These are phyloP conservation scores for Erpobdella octoculata DNA, from an alignment of 2,888 invertebrate species.

Conservation along the genomic window DNA sequence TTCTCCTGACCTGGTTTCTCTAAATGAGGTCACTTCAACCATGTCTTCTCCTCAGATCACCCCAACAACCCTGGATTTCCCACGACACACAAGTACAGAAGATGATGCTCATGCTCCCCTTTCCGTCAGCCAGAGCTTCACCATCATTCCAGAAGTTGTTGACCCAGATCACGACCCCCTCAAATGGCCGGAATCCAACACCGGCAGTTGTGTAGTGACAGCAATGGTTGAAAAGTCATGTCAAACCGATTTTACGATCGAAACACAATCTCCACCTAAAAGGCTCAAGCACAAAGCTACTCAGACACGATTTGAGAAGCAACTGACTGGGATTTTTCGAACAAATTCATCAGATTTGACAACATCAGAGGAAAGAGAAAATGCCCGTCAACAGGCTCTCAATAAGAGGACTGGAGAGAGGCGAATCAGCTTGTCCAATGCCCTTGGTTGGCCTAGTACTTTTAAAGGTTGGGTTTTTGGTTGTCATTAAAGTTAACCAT, in stretches of 20 bases:
- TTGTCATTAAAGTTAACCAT: no score
- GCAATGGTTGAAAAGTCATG: neutral
- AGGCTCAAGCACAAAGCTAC: slow-evolving; percentile 15
- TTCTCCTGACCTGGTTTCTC: no score
- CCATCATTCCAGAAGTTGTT: neutral
- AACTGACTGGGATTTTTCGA: neutral
- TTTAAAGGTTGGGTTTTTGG: neutral
- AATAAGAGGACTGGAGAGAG: no score
- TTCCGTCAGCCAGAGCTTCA: no score
- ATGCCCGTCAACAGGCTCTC: neutral
- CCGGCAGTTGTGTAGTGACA: no score
- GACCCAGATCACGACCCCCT: neutral
- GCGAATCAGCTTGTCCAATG: slow-evolving; percentile 6
- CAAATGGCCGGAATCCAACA: no score
- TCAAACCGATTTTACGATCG: slow-evolving; percentile 4
- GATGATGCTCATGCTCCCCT: no score
- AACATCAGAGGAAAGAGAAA: neutral
- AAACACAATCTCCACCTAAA: neutral
- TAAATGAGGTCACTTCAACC: no score
- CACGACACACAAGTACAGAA: no score
- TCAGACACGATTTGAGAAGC: slow-evolving; percentile 7
- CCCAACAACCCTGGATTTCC: no score
- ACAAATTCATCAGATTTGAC: neutral
- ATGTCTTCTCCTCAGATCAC: no score
- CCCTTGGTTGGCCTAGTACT: slow-evolving; percentile 13